phyloP scores from a whole-genome alignment of 2,888 invertebrate species.

The Mamestra brassicae region DNA sequence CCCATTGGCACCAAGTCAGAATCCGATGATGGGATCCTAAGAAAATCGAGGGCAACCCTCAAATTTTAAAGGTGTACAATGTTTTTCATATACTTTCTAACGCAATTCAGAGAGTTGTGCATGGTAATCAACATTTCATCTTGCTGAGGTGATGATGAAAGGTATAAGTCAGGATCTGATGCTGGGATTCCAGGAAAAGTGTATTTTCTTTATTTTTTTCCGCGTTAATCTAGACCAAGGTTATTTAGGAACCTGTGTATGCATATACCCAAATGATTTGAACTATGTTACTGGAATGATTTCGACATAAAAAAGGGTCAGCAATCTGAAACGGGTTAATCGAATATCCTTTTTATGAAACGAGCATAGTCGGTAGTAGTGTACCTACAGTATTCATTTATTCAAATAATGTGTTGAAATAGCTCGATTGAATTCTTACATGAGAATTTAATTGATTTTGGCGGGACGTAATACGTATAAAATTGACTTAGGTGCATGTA shows the following conservation, averaged over 20 bases:
- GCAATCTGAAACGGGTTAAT: slow-evolving; percentile 16
- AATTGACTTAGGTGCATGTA: slow-evolving; percentile 12
- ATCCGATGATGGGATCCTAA: too few species aligned
- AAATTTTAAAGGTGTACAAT: too few species aligned
- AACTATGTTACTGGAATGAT: not conserved
- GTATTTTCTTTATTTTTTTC: too few species aligned
- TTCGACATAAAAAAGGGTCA: slow-evolving; percentile 30
- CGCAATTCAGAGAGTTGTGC: too few species aligned
- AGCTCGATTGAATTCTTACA: not conserved
- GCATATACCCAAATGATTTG: not conserved
- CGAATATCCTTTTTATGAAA: slow-evolving; percentile 32
- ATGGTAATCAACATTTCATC: too few species aligned
- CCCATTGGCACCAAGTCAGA: too few species aligned
- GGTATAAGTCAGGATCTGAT: too few species aligned
- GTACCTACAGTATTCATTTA: not conserved
- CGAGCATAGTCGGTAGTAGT: not conserved
- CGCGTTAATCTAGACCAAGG: not conserved
- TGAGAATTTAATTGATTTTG: slow-evolving; percentile 5
- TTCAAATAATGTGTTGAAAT: not conserved
- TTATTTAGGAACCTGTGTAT: not conserved
- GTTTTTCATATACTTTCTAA: too few species aligned
- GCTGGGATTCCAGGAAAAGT: too few species aligned
- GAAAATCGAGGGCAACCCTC: too few species aligned
- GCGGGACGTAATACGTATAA: not conserved
- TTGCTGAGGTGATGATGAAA: too few species aligned